phyloP scores from a whole-genome alignment of 2,797 vertebrate species.

The Hemibagrus guttatus region DNA sequence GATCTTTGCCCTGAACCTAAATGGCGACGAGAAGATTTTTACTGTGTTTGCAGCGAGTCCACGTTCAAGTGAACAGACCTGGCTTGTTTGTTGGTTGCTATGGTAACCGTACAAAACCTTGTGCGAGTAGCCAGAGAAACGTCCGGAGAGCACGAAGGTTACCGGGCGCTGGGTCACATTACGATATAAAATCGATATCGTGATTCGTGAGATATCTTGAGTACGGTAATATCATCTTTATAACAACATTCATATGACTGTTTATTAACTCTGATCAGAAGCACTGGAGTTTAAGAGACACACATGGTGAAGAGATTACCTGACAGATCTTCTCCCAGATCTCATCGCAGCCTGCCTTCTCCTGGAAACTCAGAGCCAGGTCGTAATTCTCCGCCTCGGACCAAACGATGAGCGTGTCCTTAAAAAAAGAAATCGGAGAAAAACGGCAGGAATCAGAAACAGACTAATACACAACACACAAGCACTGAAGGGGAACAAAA shows the following conservation, averaged over 20 bases:
- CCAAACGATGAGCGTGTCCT: constrained; percentile 99
- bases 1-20: constrained; percentile 98
- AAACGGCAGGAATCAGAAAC: not conserved
- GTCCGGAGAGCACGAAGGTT: not conserved
- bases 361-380: constrained; percentile 97
- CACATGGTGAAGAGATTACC: constrained; percentile 66
- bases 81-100: not conserved
- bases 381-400: constrained; percentile 99
- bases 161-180: not conserved
- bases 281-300: too few species aligned
- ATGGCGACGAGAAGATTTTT: constrained; percentile 16
- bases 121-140: not conserved
- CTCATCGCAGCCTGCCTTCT: constrained; percentile 98
- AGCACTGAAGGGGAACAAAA: not conserved
- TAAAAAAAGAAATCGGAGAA: not conserved
- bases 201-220: not conserved
- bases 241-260: too few species aligned
- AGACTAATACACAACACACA: not conserved
- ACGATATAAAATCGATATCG: not conserved
- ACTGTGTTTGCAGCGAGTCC: not conserved
- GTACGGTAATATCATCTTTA: not conserved
- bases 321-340: constrained; percentile 99
- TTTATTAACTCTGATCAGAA: too few species aligned
- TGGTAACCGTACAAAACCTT: not conserved
- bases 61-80: not conserved